Base-by-base conservation (phyloP, 2,888 invertebrate genomes). In the Meiosimyza platycephala region DNA sequence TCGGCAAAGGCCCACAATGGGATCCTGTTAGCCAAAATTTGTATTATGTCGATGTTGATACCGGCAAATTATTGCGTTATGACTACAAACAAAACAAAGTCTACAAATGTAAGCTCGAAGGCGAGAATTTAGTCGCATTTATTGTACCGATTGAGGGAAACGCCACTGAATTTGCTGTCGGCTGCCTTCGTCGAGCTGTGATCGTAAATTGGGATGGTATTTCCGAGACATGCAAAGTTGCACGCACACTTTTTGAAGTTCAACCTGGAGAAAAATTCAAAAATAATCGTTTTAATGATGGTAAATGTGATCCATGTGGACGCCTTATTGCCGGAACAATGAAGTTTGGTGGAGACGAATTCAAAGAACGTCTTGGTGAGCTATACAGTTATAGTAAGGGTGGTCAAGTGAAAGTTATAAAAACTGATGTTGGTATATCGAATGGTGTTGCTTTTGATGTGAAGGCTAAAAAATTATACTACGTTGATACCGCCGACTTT, bases 371-470 rank as follows among this genome's bases (percentile, higher is more conserved):
- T 64, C 81, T 81, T 69, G 87, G 87, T 48, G 84, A 83, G 73
- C 81, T 87, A 9, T 87, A 86, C 74, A 79, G 76, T 22, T 83
- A 83, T 75, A 78, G 83, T 40, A 81, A 82, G 22, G 81, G 81
- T 72, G 78, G 82, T 63, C 76, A 80, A 66, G 74, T 79, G 7
- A 74, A 79, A 12, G 71, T 83, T 59, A 77, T 84, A 13, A 84
- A 84, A 73, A 79, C 76, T 18, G 82, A 86, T 74, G 85, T 93
- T 33, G 90, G 91, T 77, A 90, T 94, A 77, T 91, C 94, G 48
- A 95, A 95, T 86, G 95, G 95, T 0, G 87, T 95, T 51, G 92
- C 93, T 69, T 95, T 94, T 94, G 91, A 93, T 80, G 84, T 89
- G 7, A 87, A 90, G 67, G 87, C 89, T 76, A 90, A 89, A 71